Base-by-base conservation (phyloP, 2,888 invertebrate genomes). In the Leuctra nigra region DNA sequence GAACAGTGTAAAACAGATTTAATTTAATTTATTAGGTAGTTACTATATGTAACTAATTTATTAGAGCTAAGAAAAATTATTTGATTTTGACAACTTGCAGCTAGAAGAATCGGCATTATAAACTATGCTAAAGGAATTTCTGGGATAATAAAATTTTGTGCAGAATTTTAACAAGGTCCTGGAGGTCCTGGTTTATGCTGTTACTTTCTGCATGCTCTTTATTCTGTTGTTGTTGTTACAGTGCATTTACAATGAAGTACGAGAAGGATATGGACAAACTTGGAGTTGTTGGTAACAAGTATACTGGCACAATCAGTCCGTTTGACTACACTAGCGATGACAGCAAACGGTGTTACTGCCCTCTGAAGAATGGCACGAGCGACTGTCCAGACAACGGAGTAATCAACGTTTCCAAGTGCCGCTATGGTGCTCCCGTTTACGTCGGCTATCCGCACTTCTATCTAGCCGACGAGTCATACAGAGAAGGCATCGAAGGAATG, bases 361-460 rank as follows among this genome's bases (percentile, higher is more conserved):
- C 50, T 20, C 1, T 50, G 9, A 35, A 33, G 13, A 22, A 50
- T 16, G 50, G 50, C 22, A 72, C 60, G 29, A 60, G 61, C 39
- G 61, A 63, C 33, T 61, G 63, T 54, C 55, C 68, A 55, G 65
- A 66, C 25, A 72, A 62, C 23, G 91, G 90, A 4, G 79, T 83
- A 0, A 76, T 88, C 7, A 84, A 88, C 68, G 83, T 90, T 63
- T 85, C 87, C 0, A 69, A 71, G 24, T 91, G 91, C 67, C 82
- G 86, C 60, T 83, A 76, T 70, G 86, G 85, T 53, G 88, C 91
- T n/a, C 92, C 93, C 0, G 87, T 86, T 13, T 87, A 85, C 70
- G 79, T 90, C 22, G 86, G 89, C 0, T 81, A 83, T 64, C 92
- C 93, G 1, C 91, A 93, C 70, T 91, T 91, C 73, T 82, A 85